A percentile compares a stretch with the other conserved stretches of the same genome.
phyloP scores from a whole-genome alignment of 2,113 vertebrate species.

The Platycercus adscitus region DNA sequence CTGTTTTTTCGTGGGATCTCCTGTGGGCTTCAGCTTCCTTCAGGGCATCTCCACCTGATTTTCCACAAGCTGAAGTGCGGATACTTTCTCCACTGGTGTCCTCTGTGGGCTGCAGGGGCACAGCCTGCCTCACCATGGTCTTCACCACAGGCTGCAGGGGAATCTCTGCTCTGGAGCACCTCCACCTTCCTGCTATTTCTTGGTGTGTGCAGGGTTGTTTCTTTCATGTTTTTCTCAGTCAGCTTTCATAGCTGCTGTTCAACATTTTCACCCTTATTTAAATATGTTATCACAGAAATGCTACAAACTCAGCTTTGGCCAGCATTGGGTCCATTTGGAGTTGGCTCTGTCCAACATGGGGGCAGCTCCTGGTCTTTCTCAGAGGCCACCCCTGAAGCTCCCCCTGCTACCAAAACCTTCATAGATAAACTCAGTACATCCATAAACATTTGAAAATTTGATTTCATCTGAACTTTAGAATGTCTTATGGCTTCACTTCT shows the following conservation, averaged over 20 bases:
- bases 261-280: neutral
- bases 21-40: neutral
- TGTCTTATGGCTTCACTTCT: neutral
- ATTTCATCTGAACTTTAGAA: neutral
- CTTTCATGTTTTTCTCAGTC: neutral
- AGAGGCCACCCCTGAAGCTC: neutral
- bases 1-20: neutral
- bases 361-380: neutral
- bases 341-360: accelerated
- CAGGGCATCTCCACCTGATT: neutral
- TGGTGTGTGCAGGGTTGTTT: neutral
- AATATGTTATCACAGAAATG: neutral
- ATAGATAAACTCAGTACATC: neutral
- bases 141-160: accelerated
- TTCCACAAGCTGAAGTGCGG: neutral
- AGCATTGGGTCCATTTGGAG: neutral
- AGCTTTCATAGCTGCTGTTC: neutral
- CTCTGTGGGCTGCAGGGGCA: neutral
- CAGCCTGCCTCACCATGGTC: neutral
- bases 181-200: neutral
- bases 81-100: accelerated
- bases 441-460: neutral
- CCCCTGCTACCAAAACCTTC: neutral
- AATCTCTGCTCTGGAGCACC: neutral
- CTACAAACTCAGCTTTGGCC: neutral